Base-by-base conservation (phyloP, 2,797 vertebrate genomes). In the Eospalax fontanierii region DNA sequence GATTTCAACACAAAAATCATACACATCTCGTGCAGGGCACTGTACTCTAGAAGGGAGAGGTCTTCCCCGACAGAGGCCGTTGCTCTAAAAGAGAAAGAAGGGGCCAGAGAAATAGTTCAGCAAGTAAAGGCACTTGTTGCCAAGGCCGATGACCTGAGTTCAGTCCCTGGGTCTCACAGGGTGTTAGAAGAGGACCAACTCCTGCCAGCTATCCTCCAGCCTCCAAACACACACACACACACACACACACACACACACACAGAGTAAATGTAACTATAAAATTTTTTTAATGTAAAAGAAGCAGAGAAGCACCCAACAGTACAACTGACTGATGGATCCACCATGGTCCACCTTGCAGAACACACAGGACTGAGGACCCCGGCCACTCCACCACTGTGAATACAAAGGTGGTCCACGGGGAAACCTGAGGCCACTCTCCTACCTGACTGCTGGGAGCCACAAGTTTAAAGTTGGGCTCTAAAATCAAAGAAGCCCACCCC, bases 291-390 rank as follows among this genome's bases (percentile, higher is more conserved):
- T n/a, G n/a, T n/a, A 46, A 46, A 46, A 46, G 46, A 68, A 68
- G 30, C 65, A 68, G 30, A 28, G 28, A 68, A 68, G 15, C 28
- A 33, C 30, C 30, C 11, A 68, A 30, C 65, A 68, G 12, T 68
- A 68, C 14, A 30, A 30, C 12, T 9, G 30, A 33, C 65, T 30
- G 65, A 68, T 30, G 28, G 65, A 9, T 15, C 65, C 12, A 33
- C 30, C 28, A 38, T 38, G 18, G 6, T 33, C 70, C 24, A 14
- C 50, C 12, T 1, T 0, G n/a, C n/a, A n/a, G n/a, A n/a, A n/a
- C n/a, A n/a, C n/a, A n/a, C n/a, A n/a, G n/a, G 0, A 22, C 35
- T 59, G 12, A 1, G 76, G 16, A 0, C 5, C 1, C 1, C 73
- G 35, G 57, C 35, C 54, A 6, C 6, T 22, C 0, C 24, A 38